Conservation (phyloP, 2,797 vertebrate species). For the Cryptoprocta ferox region DNA sequence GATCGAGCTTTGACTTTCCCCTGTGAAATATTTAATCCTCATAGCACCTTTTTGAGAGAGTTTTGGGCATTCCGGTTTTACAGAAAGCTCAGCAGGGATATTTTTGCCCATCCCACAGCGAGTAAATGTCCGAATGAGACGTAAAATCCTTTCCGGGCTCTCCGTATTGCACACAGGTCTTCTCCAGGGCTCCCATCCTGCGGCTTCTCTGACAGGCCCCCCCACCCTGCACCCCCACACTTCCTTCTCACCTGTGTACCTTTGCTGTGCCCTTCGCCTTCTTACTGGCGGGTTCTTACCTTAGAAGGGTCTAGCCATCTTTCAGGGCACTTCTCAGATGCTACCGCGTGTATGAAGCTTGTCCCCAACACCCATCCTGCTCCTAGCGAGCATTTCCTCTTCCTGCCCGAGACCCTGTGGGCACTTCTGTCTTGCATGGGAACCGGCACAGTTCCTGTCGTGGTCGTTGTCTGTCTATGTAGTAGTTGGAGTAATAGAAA, state of each 20-base stretch:
- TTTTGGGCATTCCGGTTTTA: neutral
- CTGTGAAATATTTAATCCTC: neutral
- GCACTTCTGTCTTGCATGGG: neutral
- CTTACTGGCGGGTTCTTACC: neutral
- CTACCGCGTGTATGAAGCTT: neutral
- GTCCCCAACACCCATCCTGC: fast-evolving
- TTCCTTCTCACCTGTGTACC: too few relatives aligned
- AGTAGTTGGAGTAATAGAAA: neutral
- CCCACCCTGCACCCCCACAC: neutral
- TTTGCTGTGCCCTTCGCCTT: neutral
- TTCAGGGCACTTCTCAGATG: neutral
- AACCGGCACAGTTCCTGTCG: neutral
- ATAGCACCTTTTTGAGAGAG: neutral
- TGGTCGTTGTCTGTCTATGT: neutral
- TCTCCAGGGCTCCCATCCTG: neutral
- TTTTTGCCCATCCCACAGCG: neutral
- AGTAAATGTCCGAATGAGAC: neutral
- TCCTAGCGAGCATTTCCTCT: neutral
- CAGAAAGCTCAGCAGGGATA: neutral
- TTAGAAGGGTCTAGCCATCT: neutral
- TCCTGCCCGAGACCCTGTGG: neutral
- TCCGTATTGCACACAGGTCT: neutral
- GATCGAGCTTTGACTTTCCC: neutral
- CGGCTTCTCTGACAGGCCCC: too few relatives aligned
- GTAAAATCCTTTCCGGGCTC: neutral